Percentiles rank a stretch among this genome's conserved stretches.
Evolutionary conservation across 1,140 invertebrate species (phyloP).

Genomic region (Mya arenaria): DNA sequence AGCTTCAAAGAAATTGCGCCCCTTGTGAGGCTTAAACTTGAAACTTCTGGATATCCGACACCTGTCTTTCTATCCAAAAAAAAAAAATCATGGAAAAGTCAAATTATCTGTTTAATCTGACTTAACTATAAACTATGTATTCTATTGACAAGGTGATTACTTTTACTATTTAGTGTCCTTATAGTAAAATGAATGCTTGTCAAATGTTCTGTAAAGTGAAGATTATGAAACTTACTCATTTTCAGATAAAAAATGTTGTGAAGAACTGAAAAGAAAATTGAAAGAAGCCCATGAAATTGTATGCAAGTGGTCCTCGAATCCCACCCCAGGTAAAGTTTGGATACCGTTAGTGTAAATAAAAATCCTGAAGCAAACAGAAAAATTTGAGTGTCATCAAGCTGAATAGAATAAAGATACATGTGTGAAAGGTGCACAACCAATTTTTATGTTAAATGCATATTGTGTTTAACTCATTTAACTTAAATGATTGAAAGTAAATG

Average conservation of each 20-base stretch:
- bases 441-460: neutral
- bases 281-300: conserved; percentile 23
- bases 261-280: conserved; percentile 56
- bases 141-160: too few relatives aligned
- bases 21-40: too few relatives aligned
- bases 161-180: neutral
- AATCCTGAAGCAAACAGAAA: neutral
- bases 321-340: conserved; percentile 36
- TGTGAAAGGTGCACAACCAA: neutral
- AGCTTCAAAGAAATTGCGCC: too few relatives aligned
- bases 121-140: neutral
- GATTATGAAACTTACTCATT: neutral
- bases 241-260: conserved; percentile 64
- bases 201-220: neutral
- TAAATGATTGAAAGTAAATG: neutral
- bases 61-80: neutral
- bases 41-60: too few relatives aligned
- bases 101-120: neutral
- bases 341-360: neutral
- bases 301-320: conserved; percentile 42
- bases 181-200: neutral
- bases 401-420: neutral
- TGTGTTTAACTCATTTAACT: neutral
- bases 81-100: neutral
- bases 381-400: neutral